Conservation (phyloP, 2,113 vertebrate species). For the Lates calcarifer region DNA sequence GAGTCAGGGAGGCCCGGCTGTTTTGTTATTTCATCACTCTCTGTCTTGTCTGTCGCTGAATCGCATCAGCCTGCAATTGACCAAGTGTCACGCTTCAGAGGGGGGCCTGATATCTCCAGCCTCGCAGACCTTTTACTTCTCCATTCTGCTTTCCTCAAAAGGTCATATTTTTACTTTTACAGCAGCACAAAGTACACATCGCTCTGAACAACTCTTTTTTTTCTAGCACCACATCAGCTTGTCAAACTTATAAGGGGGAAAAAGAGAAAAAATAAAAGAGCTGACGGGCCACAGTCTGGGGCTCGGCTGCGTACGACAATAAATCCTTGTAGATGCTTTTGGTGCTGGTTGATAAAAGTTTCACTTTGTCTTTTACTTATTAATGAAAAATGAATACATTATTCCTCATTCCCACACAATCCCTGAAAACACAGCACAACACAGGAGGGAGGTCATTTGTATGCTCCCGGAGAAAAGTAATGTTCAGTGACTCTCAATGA, state of each 20-base stretch:
- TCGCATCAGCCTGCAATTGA: constrained; percentile 66
- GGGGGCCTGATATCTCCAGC: constrained; percentile 50
- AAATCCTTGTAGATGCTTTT: constrained; percentile 5
- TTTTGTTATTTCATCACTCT: constrained; percentile 65
- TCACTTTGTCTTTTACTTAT: not conserved
- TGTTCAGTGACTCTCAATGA: not conserved
- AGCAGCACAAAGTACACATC: constrained; percentile 40
- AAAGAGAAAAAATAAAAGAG: constrained; percentile 8
- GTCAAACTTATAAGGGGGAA: not conserved
- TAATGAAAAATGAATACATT: constrained; percentile 24
- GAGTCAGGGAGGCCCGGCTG: constrained; percentile 25
- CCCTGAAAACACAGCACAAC: constrained; percentile 6
- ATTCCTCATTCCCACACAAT: constrained; percentile 25
- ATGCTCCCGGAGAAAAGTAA: constrained; percentile 11
- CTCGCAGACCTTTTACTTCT: constrained; percentile 65
- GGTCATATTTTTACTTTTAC: constrained; percentile 62
- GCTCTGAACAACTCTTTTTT: constrained; percentile 39
- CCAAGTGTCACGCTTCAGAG: constrained; percentile 69
- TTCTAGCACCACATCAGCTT: constrained; percentile 28
- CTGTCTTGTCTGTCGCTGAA: constrained; percentile 60
- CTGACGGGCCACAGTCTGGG: not conserved
- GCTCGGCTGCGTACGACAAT: constrained; percentile 3
- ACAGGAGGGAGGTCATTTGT: constrained; percentile 29
- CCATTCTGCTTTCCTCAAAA: constrained; percentile 60
- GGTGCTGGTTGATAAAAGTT: not conserved